Base-by-base conservation (phyloP, 2,797 vertebrate species). In the Xiphophorus birchmanni region DNA sequence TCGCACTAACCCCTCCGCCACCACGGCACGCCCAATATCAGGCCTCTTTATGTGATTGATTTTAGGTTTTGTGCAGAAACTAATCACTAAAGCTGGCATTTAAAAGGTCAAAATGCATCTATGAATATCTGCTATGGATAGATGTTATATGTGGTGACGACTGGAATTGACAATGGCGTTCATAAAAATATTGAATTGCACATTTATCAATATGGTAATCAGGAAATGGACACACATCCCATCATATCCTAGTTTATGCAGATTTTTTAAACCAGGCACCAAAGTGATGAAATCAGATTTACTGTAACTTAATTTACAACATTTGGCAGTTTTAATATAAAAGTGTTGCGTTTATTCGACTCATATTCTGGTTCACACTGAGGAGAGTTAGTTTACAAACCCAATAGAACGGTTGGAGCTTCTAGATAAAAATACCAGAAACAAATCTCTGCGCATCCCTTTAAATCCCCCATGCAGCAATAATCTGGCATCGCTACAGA, bases 401-500 rank as follows among this genome's bases (percentile, higher is more conserved):
- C 79, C 45, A 47, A 79, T 76, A 67, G 52, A 54, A 79, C 26
- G 50, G 73, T 69, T 80, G 35, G 11, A 75, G 79, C 69, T 74
- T 83, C 67, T 85, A 0, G 0, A 56, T 71, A 69, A 69, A 52
- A 42, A 69, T 69, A 26, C 10, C 40, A 69, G 37, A 69, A 69
- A 13, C 21, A 44, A 69, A 79, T 82, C 50, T 37, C 21, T 77
- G 56, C 44, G 82, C 71, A 73, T 40, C 76, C 84, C 81, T 90
- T 88, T 79, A 82, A 85, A 88, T 80, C 84, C 73, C 82, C 65
- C 79, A 80, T 77, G 60, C 76, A 80, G 80, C 48, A 79, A 79
- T 65, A 86, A 79, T 80, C 81, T 77, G 84, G 81, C 86, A 76
- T 47, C 23, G 63, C 69, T 23, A 5, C 44, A 79, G 76, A 81